Conservation (phyloP, 2,888 invertebrate species). For the Eudemis profundana region DNA sequence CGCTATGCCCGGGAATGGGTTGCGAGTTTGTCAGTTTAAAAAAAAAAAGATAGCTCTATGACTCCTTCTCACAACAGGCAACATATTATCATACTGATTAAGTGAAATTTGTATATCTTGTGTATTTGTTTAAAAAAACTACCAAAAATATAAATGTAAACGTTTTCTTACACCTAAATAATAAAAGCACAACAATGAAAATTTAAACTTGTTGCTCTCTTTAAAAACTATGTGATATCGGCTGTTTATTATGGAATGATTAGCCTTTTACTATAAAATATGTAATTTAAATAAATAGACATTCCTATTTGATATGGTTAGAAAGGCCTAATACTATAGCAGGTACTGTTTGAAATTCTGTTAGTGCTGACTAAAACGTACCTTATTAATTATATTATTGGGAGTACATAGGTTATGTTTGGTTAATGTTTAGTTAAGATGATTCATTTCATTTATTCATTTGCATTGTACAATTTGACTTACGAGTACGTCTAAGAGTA, state of each 20-base stretch:
- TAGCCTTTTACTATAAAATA: constrained; percentile 5
- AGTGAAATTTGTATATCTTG: no score
- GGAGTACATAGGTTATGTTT: no score
- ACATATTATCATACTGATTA: no score
- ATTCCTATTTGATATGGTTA: constrained; percentile 26
- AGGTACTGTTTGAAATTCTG: constrained; percentile 30
- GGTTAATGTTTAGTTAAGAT: no score
- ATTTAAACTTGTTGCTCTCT: background rate
- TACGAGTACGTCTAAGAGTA: no score
- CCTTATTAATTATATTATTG: background rate
- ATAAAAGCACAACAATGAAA: background rate
- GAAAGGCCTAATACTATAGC: constrained; percentile 18
- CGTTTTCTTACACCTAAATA: constrained; percentile 1
- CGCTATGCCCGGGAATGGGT: no score
- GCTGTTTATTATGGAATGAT: constrained; percentile 32
- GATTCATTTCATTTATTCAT: no score
- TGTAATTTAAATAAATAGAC: constrained; percentile 12
- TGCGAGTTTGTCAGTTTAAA: no score
- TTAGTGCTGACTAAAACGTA: background rate
- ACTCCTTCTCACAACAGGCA: no score
- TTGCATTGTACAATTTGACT: no score
- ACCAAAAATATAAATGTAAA: background rate
- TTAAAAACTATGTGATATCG: background rate
- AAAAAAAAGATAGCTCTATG: no score
- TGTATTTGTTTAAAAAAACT: background rate